A percentile compares a stretch with the other conserved stretches of the same genome.
Evolutionary conservation across 2,888 invertebrate genomes (phyloP).

Genomic region (Lumbricus terrestris): DNA sequence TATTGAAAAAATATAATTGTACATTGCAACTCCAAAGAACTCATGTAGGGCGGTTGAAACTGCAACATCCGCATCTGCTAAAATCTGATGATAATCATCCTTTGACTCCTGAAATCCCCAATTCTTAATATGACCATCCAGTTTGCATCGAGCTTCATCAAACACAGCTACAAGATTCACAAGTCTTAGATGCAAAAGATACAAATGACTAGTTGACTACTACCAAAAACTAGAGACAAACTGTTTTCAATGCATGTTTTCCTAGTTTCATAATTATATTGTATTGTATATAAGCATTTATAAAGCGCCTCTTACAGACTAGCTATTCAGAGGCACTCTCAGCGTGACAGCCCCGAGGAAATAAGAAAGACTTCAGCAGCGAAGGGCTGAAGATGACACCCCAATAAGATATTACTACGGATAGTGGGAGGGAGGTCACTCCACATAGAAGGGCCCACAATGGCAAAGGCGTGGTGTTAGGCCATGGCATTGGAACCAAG

Average conservation of each 20-base stretch:
- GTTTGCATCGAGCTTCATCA: conserved; percentile 61
- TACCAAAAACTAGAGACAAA: neutral
- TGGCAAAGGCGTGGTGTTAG: too few species aligned
- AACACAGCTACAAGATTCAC: conserved; percentile 62
- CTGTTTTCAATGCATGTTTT: neutral
- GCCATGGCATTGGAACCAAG: too few species aligned
- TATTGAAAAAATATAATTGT: conserved; percentile 35
- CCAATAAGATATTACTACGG: too few species aligned
- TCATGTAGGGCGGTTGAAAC: conserved; percentile 75
- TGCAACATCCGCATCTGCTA: conserved; percentile 67
- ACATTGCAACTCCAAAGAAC: conserved; percentile 77
- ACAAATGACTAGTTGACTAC: neutral
- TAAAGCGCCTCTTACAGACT: too few species aligned
- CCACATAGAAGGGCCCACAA: too few species aligned
- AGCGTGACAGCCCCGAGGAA: too few species aligned
- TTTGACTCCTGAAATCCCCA: conserved; percentile 67
- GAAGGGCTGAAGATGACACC: too few species aligned
- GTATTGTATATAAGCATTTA: too few species aligned
- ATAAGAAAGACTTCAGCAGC: too few species aligned
- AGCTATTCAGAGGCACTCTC: too few species aligned
- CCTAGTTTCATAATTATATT: neutral
- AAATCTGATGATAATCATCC: conserved; percentile 65
- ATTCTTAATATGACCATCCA: conserved; percentile 60
- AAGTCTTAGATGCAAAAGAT: neutral
- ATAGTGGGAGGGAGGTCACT: too few species aligned